Base-by-base conservation (phyloP, 2,113 vertebrate species). In the Crocuta crocuta region DNA sequence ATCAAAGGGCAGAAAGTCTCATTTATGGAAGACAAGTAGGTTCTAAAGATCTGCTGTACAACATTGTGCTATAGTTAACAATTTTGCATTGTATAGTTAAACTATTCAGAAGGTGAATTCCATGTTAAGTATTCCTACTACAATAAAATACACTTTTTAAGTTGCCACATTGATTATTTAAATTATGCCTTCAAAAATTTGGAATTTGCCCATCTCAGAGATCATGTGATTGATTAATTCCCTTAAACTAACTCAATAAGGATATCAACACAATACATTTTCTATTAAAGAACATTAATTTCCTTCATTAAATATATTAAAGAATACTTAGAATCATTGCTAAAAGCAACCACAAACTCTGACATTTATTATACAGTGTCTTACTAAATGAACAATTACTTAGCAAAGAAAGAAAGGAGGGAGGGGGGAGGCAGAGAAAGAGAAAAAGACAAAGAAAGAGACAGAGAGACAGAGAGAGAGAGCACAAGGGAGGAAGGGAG, bases 321-420 rank as follows among this genome's bases (percentile, higher is more conserved):
- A 70, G 50, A 10, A 79, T 61, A 84, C 28, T 91, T 88, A 11
- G 4, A 84, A 45, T 95, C 28, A 88, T 88, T 95, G 50, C 35
- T 58, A 55, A 84, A 73, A n/a, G 31, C 45, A 89, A 74, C 8
- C 58, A 21, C 19, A 86, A 76, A 71, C 48, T 24, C 2, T 87
- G 2, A 13, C 5, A 89, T 71, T 92, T 16, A 84, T 61, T 84
- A 28, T 23, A 17, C 17, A 76, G 43, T 80, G 12, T 78, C 6
- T 70, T 84, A 33, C 33, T 81, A 87, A 92, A 94, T 65, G 73
- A 92, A 79, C 76, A 84, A 89, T 97, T 90, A 95, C 94, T 91
- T 76, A 74, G 39, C 10, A 24, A 74, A 55, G 24, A 3, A 65
- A 24, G 26, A 4, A 15, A 15, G 63, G 2, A 28, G 5, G 63